Base-by-base conservation (phyloP, 1,140 invertebrate genomes). In the Neotoxoptera formosana region DNA sequence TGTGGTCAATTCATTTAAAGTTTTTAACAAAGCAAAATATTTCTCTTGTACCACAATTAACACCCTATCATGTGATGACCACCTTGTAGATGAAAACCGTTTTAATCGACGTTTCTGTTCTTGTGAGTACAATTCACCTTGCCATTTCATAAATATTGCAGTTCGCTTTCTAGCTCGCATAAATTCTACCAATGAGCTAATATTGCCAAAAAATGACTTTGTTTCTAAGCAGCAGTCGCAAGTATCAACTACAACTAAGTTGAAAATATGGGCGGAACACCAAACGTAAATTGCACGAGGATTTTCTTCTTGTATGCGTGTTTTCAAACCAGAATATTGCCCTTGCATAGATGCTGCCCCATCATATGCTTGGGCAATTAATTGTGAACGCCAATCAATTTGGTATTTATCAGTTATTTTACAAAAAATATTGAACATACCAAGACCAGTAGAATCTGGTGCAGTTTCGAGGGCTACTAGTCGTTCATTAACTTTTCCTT, bases 251-350 rank as follows among this genome's bases (percentile, higher is more conserved):
- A 76, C 67, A n/a, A 76, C 67, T n/a, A n/a, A n/a, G n/a, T 76
- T 76, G n/a, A 76, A 76, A n/a, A 76, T n/a, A n/a, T 76, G 30
- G 8, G 67, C 67, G n/a, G 30, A 76, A 76, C 67, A 76, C 67
- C 25, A 76, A 76, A 76, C n/a, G n/a, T 76, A 76, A 2, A 76
- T 76, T 17, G 67, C 67, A n/a, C 11, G 30, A 11, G 67, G 30
- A 76, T 76, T 76, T 76, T 76, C 67, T n/a, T 76, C 11, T 76
- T 76, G 67, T 76, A 76, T 76, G 11, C 67, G n/a, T 30, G n/a
- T 76, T 76, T 76, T 76, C 17, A 76, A 76, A 76, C 67, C 67
- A 76, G 67, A 76, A 76, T n/a, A 76, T n/a, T n/a, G 67, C n/a
- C 67, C 30, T 8, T 76, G 67, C 60, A 67, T 67, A 67, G 60